Percentiles rank a stretch among this genome's conserved stretches.
These are phyloP conservation scores for Drosophila pseudoananassae DNA, from an alignment of 1,140 invertebrate genomes.

Conservation along the genomic window DNA sequence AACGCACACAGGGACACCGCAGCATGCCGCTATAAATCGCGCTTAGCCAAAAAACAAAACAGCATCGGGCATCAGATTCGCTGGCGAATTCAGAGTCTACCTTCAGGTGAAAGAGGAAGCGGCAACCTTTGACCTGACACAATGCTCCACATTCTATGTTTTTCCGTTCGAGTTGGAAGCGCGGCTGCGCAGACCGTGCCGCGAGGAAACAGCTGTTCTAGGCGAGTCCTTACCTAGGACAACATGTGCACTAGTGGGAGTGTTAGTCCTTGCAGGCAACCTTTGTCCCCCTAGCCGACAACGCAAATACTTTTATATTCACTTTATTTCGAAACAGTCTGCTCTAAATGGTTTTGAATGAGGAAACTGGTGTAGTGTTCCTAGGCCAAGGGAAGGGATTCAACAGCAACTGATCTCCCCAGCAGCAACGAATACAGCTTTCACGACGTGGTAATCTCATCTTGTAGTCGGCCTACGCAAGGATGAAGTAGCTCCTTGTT, in stretches of 20 bases:
- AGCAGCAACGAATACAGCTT: conserved; percentile 12
- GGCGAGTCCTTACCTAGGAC: conserved; percentile 64
- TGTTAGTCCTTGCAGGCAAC: conserved; percentile 10
- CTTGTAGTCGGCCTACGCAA: no score
- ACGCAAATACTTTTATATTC: neutral
- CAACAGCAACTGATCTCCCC: conserved; percentile 29
- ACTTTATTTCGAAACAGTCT: conserved; percentile 6
- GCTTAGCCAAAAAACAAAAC: conserved; percentile 73
- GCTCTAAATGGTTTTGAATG: neutral
- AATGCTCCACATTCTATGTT: conserved; percentile 82
- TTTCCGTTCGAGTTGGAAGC: conserved; percentile 41
- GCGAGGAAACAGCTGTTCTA: conserved; percentile 60
- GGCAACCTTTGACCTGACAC: conserved; percentile 75
- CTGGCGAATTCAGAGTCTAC: conserved; percentile 1
- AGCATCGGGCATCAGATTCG: conserved; percentile 51
- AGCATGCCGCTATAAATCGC: conserved; percentile 67
- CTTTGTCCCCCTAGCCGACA: no score
- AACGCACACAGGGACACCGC: conserved; percentile 43
- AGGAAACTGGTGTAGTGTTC: neutral
- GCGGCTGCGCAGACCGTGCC: conserved; percentile 42
- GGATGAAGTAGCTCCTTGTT: neutral
- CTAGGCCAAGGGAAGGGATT: conserved; percentile 11
- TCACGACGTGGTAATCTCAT: no score
- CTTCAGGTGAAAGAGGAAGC: conserved; percentile 40
- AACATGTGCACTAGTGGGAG: conserved; percentile 42